phyloP scores from a whole-genome alignment of 2,888 invertebrate genomes.

The Diarsia mendica region DNA sequence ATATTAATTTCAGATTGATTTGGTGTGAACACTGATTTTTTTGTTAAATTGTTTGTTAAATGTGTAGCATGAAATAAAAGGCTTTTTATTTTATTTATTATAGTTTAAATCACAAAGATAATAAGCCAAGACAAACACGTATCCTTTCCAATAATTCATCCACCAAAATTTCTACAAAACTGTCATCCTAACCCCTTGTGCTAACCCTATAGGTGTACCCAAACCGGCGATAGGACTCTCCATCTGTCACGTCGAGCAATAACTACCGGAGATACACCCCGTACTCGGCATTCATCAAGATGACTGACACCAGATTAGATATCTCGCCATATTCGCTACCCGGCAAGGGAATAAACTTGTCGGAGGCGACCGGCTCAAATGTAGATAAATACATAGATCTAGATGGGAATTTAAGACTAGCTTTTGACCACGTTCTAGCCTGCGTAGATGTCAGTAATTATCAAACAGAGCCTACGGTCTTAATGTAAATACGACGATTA shows the following conservation, averaged over 20 bases:
- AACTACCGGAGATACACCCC: conserved; percentile 57
- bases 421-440: no score
- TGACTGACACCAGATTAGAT: conserved; percentile 60
- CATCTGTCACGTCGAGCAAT: conserved; percentile 60
- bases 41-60: no score
- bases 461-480: no score
- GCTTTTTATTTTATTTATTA: no score
- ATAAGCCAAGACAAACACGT: not conserved
- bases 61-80: no score
- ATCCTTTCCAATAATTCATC: not conserved
- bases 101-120: not conserved
- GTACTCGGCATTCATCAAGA: conserved; percentile 57
- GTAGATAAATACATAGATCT: conserved; percentile 7
- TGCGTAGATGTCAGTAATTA: not conserved
- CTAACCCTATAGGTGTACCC: conserved; percentile 35
- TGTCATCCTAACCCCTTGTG: conserved; percentile 9
- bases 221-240: conserved; percentile 41
- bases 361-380: conserved; percentile 30
- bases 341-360: conserved; percentile 57
- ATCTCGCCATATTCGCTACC: conserved; percentile 55
- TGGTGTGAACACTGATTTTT: no score
- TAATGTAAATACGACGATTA: no score
- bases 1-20: no score
- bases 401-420: conserved; percentile 21
- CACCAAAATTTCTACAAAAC: not conserved